These are phyloP conservation scores for Arizona elegans DNA, from an alignment of 2,113 vertebrate species.

Conservation along the genomic window DNA sequence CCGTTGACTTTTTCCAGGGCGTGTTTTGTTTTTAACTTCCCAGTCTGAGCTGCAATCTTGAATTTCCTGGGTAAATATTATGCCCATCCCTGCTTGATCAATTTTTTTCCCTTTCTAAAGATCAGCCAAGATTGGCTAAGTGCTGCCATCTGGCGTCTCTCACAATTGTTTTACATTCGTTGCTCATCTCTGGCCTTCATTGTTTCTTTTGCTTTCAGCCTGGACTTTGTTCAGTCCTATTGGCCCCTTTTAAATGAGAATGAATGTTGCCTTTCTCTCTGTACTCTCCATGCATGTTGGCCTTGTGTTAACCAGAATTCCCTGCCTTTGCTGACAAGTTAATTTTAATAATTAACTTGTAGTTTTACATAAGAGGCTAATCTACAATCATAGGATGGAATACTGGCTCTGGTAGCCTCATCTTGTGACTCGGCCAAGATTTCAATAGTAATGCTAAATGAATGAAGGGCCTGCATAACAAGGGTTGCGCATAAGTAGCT, in stretches of 20 bases:
- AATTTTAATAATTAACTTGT: neutral
- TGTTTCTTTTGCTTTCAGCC: neutral
- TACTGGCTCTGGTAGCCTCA: neutral
- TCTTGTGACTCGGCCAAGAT: neutral
- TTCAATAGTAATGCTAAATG: neutral
- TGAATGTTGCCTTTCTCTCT: neutral
- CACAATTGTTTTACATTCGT: neutral
- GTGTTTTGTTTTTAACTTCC: neutral
- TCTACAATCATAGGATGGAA: neutral
- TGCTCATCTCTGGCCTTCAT: neutral
- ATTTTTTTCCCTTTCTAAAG: neutral
- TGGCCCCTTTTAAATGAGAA: neutral
- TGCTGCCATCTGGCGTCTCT: neutral
- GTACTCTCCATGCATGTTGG: neutral
- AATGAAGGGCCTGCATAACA: neutral
- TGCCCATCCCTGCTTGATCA: neutral
- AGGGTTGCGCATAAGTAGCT: neutral
- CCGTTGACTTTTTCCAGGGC: neutral
- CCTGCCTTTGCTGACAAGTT: neutral
- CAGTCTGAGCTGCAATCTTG: neutral
- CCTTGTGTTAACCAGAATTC: neutral
- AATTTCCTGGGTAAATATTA: neutral
- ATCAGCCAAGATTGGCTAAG: neutral
- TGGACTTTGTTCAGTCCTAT: neutral
- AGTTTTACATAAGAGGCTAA: neutral